Percentiles rank a stretch among this genome's conserved stretches.
phyloP scores from a whole-genome alignment of 1,140 invertebrate genomes.

The Hyposmocoma kahamanoa region DNA sequence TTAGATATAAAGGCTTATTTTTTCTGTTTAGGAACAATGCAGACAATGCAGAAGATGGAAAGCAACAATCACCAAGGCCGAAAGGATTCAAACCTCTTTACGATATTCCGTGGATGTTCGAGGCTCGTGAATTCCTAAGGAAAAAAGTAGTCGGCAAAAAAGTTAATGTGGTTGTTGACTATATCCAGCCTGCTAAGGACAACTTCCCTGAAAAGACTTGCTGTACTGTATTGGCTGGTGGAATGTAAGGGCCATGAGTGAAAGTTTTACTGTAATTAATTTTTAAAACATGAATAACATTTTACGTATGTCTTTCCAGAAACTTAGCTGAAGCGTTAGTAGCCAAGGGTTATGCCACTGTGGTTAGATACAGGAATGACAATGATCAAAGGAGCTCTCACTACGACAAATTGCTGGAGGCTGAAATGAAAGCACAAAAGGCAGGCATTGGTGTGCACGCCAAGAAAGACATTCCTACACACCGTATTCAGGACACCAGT shows the following conservation, averaged over 20 bases:
- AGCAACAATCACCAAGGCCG: conserved; percentile 76
- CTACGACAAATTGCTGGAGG: conserved; percentile 95
- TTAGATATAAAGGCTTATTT: no score
- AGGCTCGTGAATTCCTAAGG: conserved; percentile 96
- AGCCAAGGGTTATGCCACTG: conserved; percentile 92
- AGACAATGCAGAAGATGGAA: conserved; percentile 77
- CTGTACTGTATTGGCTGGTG: conserved; percentile 90
- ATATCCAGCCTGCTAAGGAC: conserved; percentile 94
- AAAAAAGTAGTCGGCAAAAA: conserved; percentile 98
- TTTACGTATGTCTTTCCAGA: conserved; percentile 60
- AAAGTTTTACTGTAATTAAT: conserved; percentile 53
- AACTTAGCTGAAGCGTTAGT: conserved; percentile 97
- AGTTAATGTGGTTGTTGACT: conserved; percentile 95
- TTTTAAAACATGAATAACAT: neutral
- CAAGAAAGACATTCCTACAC: conserved; percentile 88
- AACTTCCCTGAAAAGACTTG: conserved; percentile 96
- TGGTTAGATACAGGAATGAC: conserved; percentile 94
- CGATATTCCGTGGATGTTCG: conserved; percentile 98
- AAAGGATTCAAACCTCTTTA: conserved; percentile 87
- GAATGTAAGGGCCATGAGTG: no score
- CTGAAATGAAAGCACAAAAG: conserved; percentile 94
- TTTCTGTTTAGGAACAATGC: conserved; percentile 37
- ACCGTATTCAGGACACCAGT: conserved; percentile 92
- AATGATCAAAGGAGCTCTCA: conserved; percentile 96
- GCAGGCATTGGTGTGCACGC: conserved; percentile 87